Percentiles rank a stretch among this genome's conserved stretches.
phyloP scores from a whole-genome alignment of 2,888 invertebrate genomes.

The Perithous albicinctus region DNA sequence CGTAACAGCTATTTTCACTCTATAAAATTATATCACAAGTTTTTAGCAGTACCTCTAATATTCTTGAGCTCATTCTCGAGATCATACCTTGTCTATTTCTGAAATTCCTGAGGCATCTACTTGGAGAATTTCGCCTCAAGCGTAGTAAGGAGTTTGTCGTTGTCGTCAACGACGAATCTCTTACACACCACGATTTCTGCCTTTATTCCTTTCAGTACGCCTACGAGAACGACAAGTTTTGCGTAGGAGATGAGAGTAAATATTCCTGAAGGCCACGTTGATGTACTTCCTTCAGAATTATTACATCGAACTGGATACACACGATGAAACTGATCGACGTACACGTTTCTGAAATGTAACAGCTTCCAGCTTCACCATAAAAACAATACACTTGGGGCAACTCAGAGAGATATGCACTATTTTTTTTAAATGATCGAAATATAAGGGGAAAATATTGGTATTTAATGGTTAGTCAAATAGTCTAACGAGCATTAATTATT shows the following conservation, averaged over 20 bases:
- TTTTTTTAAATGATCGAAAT: not conserved
- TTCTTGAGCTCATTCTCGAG: constrained; percentile 9
- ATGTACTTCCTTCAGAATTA: not conserved
- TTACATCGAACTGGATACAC: not conserved
- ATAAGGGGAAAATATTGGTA: not conserved
- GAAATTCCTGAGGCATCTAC: constrained; percentile 7
- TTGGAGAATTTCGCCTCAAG: constrained; percentile 27
- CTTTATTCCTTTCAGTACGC: not conserved
- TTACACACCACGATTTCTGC: not conserved
- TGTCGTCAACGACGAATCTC: constrained; percentile 4
- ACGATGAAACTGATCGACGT: not conserved
- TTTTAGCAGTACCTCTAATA: not conserved
- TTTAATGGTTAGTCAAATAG: too few relatives aligned
- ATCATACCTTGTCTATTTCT: constrained; percentile 36
- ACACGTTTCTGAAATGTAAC: not conserved
- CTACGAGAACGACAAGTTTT: constrained; percentile 15
- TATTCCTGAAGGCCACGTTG: constrained; percentile 22
- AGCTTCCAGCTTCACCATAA: not conserved
- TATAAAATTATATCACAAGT: constrained; percentile 5
- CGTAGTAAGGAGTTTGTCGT: constrained; percentile 7
- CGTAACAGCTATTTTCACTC: not conserved
- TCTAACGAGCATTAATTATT: too few relatives aligned
- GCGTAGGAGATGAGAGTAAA: constrained; percentile 21
- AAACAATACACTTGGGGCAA: not conserved
- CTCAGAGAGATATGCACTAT: not conserved